These are phyloP conservation scores for Hestina assimilis DNA, from an alignment of 1,140 invertebrate genomes.

Conservation along the genomic window DNA sequence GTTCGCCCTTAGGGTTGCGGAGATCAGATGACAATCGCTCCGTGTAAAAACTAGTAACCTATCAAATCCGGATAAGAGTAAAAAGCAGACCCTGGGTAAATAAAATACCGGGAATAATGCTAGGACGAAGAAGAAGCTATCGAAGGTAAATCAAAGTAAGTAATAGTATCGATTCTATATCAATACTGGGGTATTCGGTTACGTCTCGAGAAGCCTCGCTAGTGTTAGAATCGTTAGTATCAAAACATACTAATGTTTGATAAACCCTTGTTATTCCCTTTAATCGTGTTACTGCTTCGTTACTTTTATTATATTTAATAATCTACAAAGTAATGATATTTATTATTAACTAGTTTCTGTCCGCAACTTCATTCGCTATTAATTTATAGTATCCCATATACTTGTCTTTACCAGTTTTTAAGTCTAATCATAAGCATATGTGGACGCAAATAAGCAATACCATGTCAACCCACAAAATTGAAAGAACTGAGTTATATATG, in stretches of 20 bases:
- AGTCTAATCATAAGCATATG: too few species aligned
- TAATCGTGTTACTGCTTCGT: slow-evolving; percentile 10
- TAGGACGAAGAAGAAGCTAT: neutral
- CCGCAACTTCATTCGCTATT: neutral
- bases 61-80: too few species aligned
- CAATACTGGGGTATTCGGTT: slow-evolving; percentile 16
- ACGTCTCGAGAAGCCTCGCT: slow-evolving; percentile 16
- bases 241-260: slow-evolving; percentile 7
- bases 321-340: neutral
- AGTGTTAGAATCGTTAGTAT: slow-evolving; percentile 21
- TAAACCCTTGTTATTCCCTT: neutral
- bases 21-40: too few species aligned
- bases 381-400: too few species aligned
- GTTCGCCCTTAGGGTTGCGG: too few species aligned
- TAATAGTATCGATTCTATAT: slow-evolving; percentile 19
- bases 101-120: too few species aligned
- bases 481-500: too few species aligned
- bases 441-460: too few species aligned
- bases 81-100: too few species aligned
- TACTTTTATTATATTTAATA: slow-evolving; percentile 1
- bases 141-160: slow-evolving; percentile 14
- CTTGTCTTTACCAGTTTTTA: too few species aligned
- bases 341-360: neutral
- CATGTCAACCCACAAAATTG: too few species aligned
- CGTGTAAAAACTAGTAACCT: too few species aligned